Percentiles rank a stretch among this genome's conserved stretches.
These are phyloP conservation scores for Ascaphus truei DNA, from an alignment of 2,113 vertebrate species.

Conservation along the genomic window DNA sequence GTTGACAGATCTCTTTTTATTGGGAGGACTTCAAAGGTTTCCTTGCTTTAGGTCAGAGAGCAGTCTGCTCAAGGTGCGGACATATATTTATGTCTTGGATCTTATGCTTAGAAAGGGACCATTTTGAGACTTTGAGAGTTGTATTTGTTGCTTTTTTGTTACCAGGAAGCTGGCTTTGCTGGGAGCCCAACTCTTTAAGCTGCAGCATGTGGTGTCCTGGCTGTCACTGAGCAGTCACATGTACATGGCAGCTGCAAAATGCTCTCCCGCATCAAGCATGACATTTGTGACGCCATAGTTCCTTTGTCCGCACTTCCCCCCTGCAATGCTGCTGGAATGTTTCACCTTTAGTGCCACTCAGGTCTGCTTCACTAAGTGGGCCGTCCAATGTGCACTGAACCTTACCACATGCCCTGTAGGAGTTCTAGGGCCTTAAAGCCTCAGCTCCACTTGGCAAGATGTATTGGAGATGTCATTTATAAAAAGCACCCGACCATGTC, in stretches of 20 bases:
- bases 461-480: too few relatives aligned
- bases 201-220: background rate
- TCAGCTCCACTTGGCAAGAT: too few relatives aligned
- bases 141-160: conserved; percentile 14
- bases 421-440: too few relatives aligned
- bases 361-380: background rate
- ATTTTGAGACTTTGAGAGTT: background rate
- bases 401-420: too few relatives aligned
- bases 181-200: background rate
- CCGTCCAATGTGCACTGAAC: too few relatives aligned
- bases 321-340: background rate
- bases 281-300: conserved; percentile 4
- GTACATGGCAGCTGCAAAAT: conserved; percentile 31
- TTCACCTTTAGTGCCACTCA: too few relatives aligned
- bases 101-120: conserved; percentile 14
- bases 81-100: conserved; percentile 11
- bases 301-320: background rate
- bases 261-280: background rate
- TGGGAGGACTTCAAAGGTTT: conserved; percentile 18
- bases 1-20: background rate
- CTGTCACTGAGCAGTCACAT: background rate
- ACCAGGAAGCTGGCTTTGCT: conserved; percentile 2
- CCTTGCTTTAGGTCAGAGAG: background rate
- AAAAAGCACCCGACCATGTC: too few relatives aligned
- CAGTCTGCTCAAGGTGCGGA: background rate